These are phyloP conservation scores for Heterohyrax brucei DNA, from an alignment of 2,797 vertebrate genomes.

Conservation along the genomic window DNA sequence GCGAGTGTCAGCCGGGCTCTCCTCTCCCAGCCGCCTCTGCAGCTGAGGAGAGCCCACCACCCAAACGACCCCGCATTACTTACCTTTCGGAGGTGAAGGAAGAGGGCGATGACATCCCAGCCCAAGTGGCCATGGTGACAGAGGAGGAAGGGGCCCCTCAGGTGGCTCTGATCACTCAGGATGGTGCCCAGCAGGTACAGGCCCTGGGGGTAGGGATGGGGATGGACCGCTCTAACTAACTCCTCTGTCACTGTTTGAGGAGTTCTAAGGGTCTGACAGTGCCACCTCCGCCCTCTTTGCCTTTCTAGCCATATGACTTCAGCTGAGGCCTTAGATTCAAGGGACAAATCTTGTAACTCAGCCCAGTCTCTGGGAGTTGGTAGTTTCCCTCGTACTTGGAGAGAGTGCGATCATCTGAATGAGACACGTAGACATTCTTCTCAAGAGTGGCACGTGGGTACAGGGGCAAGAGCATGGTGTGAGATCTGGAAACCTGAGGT, in stretches of 20 bases:
- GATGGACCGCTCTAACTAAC: background rate
- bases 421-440: background rate
- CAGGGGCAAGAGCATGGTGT: background rate
- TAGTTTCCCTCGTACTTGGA: background rate
- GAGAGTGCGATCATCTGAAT: background rate
- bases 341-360: background rate
- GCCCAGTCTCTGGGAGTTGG: background rate
- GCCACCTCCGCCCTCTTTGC: background rate
- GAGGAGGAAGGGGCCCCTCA: slow-evolving; percentile 88
- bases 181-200: slow-evolving; percentile 90
- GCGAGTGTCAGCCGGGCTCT: slow-evolving; percentile 67
- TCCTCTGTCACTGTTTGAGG: background rate
- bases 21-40: slow-evolving; percentile 86
- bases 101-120: slow-evolving; percentile 83
- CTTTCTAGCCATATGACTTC: background rate
- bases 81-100: slow-evolving; percentile 89
- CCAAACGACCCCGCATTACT: slow-evolving; percentile 85
- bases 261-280: background rate
- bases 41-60: slow-evolving; percentile 81
- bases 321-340: background rate
- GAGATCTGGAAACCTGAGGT: background rate
- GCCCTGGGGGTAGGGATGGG: background rate
- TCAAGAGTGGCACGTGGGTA: background rate
- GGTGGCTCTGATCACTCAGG: slow-evolving; percentile 90
- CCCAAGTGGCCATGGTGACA: slow-evolving; percentile 87